Evolutionary conservation across 53 echinoderm and acorn worm species (phyloP), one percentile per base, ranked within the genome.

Genomic region (Luidia sarsii): DNA sequence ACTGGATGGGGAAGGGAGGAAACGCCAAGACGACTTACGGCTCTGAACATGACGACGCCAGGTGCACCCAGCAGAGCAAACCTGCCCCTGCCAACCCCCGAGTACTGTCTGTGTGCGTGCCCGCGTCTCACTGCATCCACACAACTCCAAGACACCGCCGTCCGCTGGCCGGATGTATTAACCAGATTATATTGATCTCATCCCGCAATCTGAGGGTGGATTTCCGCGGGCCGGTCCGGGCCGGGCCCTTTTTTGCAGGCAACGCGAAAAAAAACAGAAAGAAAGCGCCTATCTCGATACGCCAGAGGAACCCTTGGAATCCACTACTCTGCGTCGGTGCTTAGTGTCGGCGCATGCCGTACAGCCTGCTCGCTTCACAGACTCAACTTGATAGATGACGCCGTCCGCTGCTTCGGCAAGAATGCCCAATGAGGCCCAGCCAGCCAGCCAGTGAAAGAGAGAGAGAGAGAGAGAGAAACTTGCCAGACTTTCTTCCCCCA

Each of bases 341-440:
- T n/a, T n/a, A n/a, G n/a, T n/a, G n/a, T n/a, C n/a, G n/a, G n/a
- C n/a, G n/a, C n/a, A n/a, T n/a, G n/a, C n/a, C n/a, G n/a, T n/a
- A n/a, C n/a, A n/a, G n/a, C n/a, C n/a, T n/a, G n/a, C n/a, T n/a
- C n/a, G n/a, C n/a, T n/a, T n/a, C n/a, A n/a, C n/a, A n/a, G n/a
- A n/a, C n/a, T 45, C 67, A 67, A 59, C 36, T 39, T 77, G 77
- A 77, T 55, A 77, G 55, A 77, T 61, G 77, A 77, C 32, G 41
- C 28, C 24, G 39, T 32, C 35, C 25, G 29, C 38, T 38, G 29
- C 31, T 57, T 19, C 48, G 77, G 33, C 39, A 28, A 46, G 77
- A 77, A 60, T 77, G 39, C 72, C 38, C 54, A 72, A 34, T 77
- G 62, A 77, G 19, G 77, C 46, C 25, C 11, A 7, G 41, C n/a